These are phyloP conservation scores for Thermophis baileyi DNA, from an alignment of 2,113 vertebrate genomes.

Conservation along the genomic window DNA sequence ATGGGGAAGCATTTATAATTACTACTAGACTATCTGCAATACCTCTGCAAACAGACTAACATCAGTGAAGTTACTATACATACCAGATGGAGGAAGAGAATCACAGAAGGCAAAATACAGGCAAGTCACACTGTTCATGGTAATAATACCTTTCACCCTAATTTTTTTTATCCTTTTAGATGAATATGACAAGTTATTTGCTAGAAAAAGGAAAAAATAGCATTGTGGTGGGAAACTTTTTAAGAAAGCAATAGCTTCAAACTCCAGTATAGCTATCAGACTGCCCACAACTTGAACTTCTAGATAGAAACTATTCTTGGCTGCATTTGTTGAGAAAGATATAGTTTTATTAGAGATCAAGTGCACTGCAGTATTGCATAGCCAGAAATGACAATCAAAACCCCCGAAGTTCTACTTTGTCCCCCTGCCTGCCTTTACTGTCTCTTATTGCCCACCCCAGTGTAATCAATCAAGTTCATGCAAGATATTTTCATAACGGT, in stretches of 20 bases:
- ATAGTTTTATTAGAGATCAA: background rate
- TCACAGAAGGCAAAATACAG: slow-evolving; percentile 39
- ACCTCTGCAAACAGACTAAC: background rate
- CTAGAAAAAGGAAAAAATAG: background rate
- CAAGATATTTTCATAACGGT: background rate
- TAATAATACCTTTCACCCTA: background rate
- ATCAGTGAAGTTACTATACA: slow-evolving; percentile 17
- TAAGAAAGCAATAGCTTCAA: background rate
- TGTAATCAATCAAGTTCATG: background rate
- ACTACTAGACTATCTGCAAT: background rate
- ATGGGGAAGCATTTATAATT: background rate
- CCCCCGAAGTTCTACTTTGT: background rate
- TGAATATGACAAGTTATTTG: background rate
- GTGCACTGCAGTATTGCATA: background rate
- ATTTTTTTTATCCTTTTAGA: background rate
- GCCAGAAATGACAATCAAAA: background rate
- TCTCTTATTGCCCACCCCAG: background rate
- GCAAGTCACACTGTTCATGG: slow-evolving; percentile 36
- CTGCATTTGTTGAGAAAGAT: background rate
- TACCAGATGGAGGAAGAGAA: slow-evolving; percentile 5
- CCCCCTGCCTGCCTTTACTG: background rate
- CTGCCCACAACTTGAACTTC: background rate
- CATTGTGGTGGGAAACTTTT: background rate
- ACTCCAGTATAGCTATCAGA: background rate
- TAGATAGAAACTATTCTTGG: background rate